Conservation (phyloP, 2,888 invertebrate species). For the Imbricaverruca yamaguchii region DNA sequence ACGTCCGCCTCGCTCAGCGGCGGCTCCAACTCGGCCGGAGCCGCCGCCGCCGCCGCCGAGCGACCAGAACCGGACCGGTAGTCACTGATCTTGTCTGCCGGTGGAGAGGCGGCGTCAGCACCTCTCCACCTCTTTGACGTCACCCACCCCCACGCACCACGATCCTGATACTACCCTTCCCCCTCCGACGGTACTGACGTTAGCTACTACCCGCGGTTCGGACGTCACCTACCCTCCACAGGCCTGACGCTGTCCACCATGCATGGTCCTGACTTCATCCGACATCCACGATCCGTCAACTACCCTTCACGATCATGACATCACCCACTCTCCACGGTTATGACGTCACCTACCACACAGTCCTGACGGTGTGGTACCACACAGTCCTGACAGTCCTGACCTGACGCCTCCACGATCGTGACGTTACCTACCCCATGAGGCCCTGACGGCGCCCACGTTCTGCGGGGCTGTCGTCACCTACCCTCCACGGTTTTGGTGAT, state of each 20-base stretch:
- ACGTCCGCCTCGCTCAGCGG: background rate
- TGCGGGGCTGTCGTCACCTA: background rate
- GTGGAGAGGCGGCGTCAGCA: background rate
- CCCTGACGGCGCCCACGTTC: no score
- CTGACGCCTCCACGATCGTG: background rate
- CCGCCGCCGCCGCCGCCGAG: background rate
- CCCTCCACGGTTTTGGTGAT: constrained; percentile 15
- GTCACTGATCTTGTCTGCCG: background rate
- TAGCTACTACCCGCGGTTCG: no score
- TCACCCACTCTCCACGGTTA: no score
- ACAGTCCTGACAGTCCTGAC: background rate
- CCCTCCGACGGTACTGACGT: no score
- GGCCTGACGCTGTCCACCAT: no score
- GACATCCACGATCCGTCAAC: no score
- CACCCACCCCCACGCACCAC: no score
- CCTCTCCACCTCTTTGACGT: background rate
- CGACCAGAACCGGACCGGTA: background rate
- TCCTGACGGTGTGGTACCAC: background rate
- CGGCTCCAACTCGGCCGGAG: background rate
- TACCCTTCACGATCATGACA: no score
- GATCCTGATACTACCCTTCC: no score
- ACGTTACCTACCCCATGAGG: no score
- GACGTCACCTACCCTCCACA: no score
- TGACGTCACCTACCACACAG: background rate
- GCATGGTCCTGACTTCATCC: no score